Base-by-base conservation (phyloP, 1,140 invertebrate genomes). In the Bombus waltoni region DNA sequence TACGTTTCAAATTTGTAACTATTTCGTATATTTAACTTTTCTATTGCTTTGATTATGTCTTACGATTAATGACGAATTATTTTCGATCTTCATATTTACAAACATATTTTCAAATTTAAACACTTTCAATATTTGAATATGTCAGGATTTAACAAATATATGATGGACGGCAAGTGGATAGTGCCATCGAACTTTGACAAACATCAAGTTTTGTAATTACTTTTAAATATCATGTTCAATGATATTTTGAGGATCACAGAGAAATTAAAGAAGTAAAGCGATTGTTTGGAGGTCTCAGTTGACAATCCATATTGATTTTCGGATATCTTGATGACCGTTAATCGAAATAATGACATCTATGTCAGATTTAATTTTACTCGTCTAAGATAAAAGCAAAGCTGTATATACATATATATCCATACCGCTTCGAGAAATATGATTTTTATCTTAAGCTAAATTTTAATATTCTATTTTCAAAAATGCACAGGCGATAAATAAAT, bases 221-320 rank as follows among this genome's bases (percentile, higher is more conserved):
- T 38, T 81, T 53, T 81, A 88, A 18, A 9, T 57, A 70, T 85
- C 57, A 62, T 65, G 35, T 81, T 85, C 35, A 68, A 44, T 38
- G 68, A 66, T 81, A 81, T 85, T 38, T 72, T 65, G 38, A 88
- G 11, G 38, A 72, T 77, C 35, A 44, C n/a, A 38, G 11, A 25
- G 47, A 75, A 68, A 66, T 15, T 53, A 40, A 57, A 57, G 42
- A 70, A 35, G n/a, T 10, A 80, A 62, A 59, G 22, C 72, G 73
- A 77, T 89, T 77, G 32, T 82, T 86, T 47, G 57, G 65, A 77
- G 71, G 22, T 38, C 76, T 82, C 74, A 65, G 68, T 74, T 68
- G 87, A 88, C 88, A 86, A 89, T 89, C 83, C 42, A 88, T 81
- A 86, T 57, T 81, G 71, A 68, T 81, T 86, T 89, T 82, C 62